Evolutionary conservation across 1,140 invertebrate genomes (phyloP), one percentile per base, ranked within the genome.

Genomic region (Nasonia vitripennis): DNA sequence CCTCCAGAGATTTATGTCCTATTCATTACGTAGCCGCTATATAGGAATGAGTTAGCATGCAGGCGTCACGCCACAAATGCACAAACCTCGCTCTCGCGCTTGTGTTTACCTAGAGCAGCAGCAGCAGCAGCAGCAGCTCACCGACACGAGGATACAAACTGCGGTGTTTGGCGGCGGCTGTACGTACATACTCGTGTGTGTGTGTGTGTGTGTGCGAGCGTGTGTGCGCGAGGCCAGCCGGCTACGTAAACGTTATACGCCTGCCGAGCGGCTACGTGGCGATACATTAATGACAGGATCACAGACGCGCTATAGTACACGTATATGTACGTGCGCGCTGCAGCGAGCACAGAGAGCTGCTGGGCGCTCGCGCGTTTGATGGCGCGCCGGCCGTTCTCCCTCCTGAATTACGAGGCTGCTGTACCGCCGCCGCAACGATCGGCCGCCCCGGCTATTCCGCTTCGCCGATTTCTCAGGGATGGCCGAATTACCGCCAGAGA

Each of bases 231-330:
- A 41, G 71, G 67, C 80, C 23, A 17, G 10, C n/a, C 55, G 20
- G 14, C 81, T 83, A 68, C 79, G 79, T 37, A 77, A 81, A 78
- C 62, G 34, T 74, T 78, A 74, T 78, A 34, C 78, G 34, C 31
- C n/a, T 51, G 55, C 31, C 37, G 12, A 41, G 10, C 71, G n/a
- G 37, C 78, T 87, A 86, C 87, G 83, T 85, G 86, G 88, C 88
- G 88, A 91, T 91, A 90, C 90, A 91, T 91, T 91, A 91, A 90
- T 90, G 89, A 91, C 89, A 91, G 88, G 80, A 86, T 85, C 87
- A 89, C 86, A 84, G 78, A 77, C 80, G 79, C 41, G 62, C 17
- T 68, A 68, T 34, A 55, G 27, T 78, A 48, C 9, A 75, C 70
- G 41, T 2, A 41, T 79, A 41, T 82, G 70, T 74, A 17, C n/a